A percentile compares a stretch with the other conserved stretches of the same genome.
Conservation (phyloP, 2,888 invertebrate species). For the Iphiclides podalirius region DNA sequence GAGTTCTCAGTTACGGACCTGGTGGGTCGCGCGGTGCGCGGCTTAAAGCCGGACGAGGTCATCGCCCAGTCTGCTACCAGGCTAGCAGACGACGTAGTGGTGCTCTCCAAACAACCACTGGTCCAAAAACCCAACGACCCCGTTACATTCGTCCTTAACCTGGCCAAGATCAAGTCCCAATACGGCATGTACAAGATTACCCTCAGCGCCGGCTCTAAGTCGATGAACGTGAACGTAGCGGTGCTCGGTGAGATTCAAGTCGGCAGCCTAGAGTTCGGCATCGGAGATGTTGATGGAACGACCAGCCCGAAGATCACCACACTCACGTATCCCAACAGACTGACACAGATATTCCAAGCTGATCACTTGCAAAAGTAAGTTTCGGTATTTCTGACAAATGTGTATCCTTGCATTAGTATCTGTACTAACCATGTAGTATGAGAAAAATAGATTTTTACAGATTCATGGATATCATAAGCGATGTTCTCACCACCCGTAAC, state of each 20-base stretch:
- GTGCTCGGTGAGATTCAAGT: slow-evolving; percentile 89
- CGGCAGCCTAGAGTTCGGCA: slow-evolving; percentile 90
- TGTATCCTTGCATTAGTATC: no score
- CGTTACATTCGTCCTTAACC: slow-evolving; percentile 87
- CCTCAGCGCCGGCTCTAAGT: slow-evolving; percentile 84
- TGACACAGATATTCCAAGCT: slow-evolving; percentile 85
- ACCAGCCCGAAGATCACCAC: slow-evolving; percentile 89
- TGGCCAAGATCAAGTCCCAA: slow-evolving; percentile 87
- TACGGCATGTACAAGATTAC: slow-evolving; percentile 92
- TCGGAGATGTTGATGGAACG: slow-evolving; percentile 94
- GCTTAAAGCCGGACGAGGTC: slow-evolving; percentile 82
- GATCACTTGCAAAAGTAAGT: slow-evolving; percentile 92
- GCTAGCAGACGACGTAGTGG: slow-evolving; percentile 86
- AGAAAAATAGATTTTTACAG: no score
- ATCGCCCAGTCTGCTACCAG: slow-evolving; percentile 88
- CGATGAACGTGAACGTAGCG: slow-evolving; percentile 82
- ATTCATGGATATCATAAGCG: no score
- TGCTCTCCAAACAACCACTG: slow-evolving; percentile 84
- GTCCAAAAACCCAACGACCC: slow-evolving; percentile 76
- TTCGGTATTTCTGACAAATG: no score
- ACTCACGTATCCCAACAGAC: slow-evolving; percentile 86
- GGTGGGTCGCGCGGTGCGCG: slow-evolving; percentile 84
- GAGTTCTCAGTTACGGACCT: slow-evolving; percentile 87
- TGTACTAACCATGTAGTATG: no score
- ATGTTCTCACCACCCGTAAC: no score